phyloP scores from a whole-genome alignment of 2,888 invertebrate genomes.

The Oithona nana region DNA sequence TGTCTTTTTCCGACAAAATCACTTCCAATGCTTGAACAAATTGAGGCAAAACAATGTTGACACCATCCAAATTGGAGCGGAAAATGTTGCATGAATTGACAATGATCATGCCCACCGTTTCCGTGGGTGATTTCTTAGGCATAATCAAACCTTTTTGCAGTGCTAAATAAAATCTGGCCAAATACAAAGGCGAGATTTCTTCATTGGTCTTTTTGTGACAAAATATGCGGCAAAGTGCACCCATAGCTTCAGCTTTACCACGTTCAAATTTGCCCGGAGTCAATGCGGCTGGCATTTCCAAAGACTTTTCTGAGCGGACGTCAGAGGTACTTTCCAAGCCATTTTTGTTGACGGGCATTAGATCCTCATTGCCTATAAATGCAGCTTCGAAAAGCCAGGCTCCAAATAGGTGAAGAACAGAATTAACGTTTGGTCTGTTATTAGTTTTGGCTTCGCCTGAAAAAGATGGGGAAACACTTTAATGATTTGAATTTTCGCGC shows the following conservation, averaged over 20 bases:
- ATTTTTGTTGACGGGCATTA: background rate
- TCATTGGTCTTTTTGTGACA: constrained; percentile 88
- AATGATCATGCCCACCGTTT: constrained; percentile 68
- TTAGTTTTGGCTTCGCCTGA: background rate
- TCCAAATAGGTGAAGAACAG: constrained; percentile 82
- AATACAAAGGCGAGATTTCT: constrained; percentile 70
- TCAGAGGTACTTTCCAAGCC: background rate
- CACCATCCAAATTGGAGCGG: constrained; percentile 75
- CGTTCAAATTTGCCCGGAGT: constrained; percentile 29
- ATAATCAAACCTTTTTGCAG: constrained; percentile 57
- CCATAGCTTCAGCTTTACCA: constrained; percentile 83
- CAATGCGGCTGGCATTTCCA: constrained; percentile 21
- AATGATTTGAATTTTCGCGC: background rate
- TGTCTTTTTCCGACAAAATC: constrained; percentile 55
- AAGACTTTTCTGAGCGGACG: background rate
- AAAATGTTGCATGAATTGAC: constrained; percentile 71
- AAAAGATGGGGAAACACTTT: background rate
- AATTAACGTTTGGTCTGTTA: constrained; percentile 67
- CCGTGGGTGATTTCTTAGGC: constrained; percentile 24
- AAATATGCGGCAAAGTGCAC: constrained; percentile 82
- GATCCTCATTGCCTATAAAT: constrained; percentile 54
- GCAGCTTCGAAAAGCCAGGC: constrained; percentile 93
- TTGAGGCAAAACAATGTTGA: constrained; percentile 70
- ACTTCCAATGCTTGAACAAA: constrained; percentile 75
- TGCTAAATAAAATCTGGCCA: constrained; percentile 80